phyloP scores from a whole-genome alignment of 2,888 invertebrate genomes.

The Willowsia nigromaculata region DNA sequence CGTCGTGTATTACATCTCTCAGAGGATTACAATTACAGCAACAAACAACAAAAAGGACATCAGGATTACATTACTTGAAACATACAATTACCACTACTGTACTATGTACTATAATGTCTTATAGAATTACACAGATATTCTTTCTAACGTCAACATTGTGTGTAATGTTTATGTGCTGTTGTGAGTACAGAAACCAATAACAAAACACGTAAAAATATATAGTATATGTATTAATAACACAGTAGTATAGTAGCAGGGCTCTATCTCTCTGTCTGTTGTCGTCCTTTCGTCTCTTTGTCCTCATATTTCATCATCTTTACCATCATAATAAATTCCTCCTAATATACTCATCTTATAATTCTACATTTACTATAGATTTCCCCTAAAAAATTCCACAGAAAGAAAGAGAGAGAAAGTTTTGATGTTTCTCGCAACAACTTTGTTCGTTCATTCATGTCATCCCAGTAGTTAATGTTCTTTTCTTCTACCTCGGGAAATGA shows the following conservation, averaged over 20 bases:
- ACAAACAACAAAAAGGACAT: constrained; percentile 41
- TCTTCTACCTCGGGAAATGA: not conserved
- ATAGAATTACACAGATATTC: constrained; percentile 1
- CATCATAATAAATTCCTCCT: constrained; percentile 16
- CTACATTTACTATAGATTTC: not conserved
- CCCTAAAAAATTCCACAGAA: not conserved
- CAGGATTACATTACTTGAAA: constrained; percentile 34
- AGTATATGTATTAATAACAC: not conserved
- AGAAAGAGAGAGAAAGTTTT: too few relatives aligned
- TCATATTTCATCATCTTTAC: constrained; percentile 41
- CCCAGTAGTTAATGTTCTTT: not conserved
- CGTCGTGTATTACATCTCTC: constrained; percentile 55
- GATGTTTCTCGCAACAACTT: not conserved
- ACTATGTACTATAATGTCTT: not conserved
- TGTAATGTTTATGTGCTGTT: constrained; percentile 46
- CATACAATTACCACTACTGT: constrained; percentile 16
- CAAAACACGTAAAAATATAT: not conserved
- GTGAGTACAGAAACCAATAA: constrained; percentile 22
- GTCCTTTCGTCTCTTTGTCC: constrained; percentile 12
- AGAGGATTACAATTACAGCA: constrained; percentile 52
- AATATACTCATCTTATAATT: constrained; percentile 27
- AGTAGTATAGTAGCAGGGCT: not conserved
- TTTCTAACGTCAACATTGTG: constrained; percentile 49
- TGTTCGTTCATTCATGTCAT: not conserved
- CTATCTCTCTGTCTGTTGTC: constrained; percentile 7